Evolutionary conservation across 2,888 invertebrate species (phyloP).

Genomic region (Volucella inanis): DNA sequence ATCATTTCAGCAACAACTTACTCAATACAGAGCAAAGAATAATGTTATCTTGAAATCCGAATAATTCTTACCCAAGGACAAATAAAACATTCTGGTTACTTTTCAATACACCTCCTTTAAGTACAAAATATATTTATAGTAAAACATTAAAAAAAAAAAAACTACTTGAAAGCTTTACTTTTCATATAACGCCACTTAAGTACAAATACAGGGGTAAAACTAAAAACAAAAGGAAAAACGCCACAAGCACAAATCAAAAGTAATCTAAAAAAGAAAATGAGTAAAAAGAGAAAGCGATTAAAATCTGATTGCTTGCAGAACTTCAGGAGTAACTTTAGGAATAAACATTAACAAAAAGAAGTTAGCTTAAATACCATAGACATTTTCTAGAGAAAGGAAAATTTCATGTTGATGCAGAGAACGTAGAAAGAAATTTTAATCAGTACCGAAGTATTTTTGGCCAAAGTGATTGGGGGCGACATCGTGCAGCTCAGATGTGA

Average conservation of each 20-base stretch:
- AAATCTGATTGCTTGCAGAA: constrained; percentile 40
- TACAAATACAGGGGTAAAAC: background rate
- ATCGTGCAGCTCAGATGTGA: constrained; percentile 97
- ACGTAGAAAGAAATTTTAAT: constrained; percentile 84
- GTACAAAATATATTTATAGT: constrained; percentile 4
- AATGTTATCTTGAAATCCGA: too few species aligned
- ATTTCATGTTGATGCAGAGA: constrained; percentile 32
- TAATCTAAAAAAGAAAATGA: constrained; percentile 60
- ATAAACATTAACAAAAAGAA: background rate
- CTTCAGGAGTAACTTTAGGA: constrained; percentile 25
- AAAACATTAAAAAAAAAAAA: background rate
- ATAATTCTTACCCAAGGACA: background rate
- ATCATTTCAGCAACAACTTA: too few species aligned
- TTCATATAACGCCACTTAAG: too few species aligned
- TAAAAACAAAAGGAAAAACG: constrained; percentile 33
- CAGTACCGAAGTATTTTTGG: constrained; percentile 99
- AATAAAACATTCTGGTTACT: background rate
- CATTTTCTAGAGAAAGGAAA: constrained; percentile 39
- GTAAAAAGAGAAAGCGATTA: constrained; percentile 60
- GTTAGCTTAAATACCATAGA: constrained; percentile 30
- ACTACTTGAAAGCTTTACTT: background rate
- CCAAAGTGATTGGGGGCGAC: constrained; percentile 99
- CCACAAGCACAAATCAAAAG: constrained; percentile 69
- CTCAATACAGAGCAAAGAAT: too few species aligned
- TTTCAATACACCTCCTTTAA: constrained; percentile 8